Evolutionary conservation across 2,888 invertebrate genomes (phyloP), one percentile per base, ranked within the genome.

Genomic region (Epinotia bilunana): DNA sequence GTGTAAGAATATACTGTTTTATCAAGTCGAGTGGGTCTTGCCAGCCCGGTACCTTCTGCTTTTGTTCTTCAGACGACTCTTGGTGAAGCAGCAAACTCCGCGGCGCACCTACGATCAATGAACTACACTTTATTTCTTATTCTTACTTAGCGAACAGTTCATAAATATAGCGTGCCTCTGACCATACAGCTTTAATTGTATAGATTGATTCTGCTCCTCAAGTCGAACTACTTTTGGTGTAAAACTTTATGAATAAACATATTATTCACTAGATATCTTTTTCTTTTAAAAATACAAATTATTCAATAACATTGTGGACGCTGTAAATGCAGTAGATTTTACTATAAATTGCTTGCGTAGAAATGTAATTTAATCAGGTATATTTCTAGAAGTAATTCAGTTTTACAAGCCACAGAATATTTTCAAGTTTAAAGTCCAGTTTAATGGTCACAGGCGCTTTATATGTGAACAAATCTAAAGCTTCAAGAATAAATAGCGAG

Each of bases 61-160:
- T 87, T 83, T 84, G 84, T 23, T 86, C 85, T 83, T 87, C 85
- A 67, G 79, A 81, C 74, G 88, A 76, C 71, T 89, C 89, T 88
- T 89, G 86, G 78, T 77, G 83, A 80, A 80, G 81, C 87, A 87
- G 88, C 87, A 86, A 83, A 75, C 85, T 84, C 88, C 78, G 85
- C 86, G 82, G 84, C 80, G 81, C 79, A 92, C 93, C 93, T 93
- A 91, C 83, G 91, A 87, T 83, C 83, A 90, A 89, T 87, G 83
- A 78, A 81, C 79, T 79, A 84, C 78, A 84, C 82, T 84, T 86
- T 84, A 87, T 83, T 84, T 81, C 39, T 64, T 16, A 23, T 60
- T 55, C 28, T 57, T 60, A 43, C 28, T 53, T 53, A 53, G 5
- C 53, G 53, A 1, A 53, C 7, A 49, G 53, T 6, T 53, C n/a